phyloP scores from a whole-genome alignment of 1,140 invertebrate genomes.

The Calosoma granatense region DNA sequence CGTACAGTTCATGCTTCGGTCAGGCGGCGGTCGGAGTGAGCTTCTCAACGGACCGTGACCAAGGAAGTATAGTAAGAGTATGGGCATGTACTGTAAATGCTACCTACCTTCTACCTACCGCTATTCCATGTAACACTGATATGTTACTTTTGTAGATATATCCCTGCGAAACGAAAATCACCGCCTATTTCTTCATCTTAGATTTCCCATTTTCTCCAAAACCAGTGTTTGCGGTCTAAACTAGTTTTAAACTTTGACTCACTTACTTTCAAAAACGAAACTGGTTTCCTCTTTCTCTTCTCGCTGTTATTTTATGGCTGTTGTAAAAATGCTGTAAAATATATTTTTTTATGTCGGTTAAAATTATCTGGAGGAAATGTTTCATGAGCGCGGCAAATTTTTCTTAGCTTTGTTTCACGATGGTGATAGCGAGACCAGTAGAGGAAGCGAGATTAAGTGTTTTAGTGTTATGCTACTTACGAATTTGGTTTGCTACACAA shows the following conservation, averaged over 20 bases:
- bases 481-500: no score
- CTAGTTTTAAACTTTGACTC: conserved; percentile 1
- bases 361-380: conserved; percentile 1
- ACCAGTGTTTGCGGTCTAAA: not conserved
- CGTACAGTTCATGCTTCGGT: conserved; percentile 2
- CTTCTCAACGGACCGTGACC: not conserved
- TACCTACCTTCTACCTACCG: not conserved
- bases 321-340: conserved; percentile 8
- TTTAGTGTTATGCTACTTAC: no score
- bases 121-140: not conserved
- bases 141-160: no score
- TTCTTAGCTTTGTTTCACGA: no score
- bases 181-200: not conserved
- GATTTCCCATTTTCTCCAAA: not conserved
- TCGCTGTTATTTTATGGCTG: conserved; percentile 3
- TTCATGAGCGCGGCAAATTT: not conserved
- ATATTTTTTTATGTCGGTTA: not conserved
- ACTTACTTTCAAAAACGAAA: not conserved
- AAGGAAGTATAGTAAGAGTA: no score
- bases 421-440: no score
- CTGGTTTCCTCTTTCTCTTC: not conserved
- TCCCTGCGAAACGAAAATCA: conserved; percentile 5
- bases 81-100: no score
- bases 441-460: no score
- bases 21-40: not conserved